A percentile compares a stretch with the other conserved stretches of the same genome.
Conservation (phyloP, 2,797 vertebrate genomes). For the Poliocrania exsul region DNA sequence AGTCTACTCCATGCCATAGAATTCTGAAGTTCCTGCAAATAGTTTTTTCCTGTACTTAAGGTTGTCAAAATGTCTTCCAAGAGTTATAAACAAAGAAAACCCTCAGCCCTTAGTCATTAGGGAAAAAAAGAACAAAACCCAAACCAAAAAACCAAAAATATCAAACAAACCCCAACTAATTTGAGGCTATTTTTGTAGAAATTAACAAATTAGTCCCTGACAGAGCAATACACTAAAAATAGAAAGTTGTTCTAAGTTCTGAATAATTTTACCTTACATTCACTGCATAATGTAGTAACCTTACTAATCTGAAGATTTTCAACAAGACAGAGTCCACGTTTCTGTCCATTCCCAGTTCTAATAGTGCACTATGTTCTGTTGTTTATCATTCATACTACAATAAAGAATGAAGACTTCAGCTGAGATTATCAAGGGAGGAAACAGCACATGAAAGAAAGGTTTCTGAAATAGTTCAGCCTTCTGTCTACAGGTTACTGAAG, state of each 20-base stretch:
- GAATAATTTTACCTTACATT: slow-evolving; percentile 1
- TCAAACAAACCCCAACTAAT: background rate
- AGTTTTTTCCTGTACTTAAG: background rate
- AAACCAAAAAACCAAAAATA: too few relatives aligned
- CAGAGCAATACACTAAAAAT: background rate
- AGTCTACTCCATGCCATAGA: background rate
- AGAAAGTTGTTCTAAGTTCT: background rate
- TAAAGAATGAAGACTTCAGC: background rate
- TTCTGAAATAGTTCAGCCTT: background rate
- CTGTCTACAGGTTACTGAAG: background rate
- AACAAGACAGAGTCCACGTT: background rate
- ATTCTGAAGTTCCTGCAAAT: background rate
- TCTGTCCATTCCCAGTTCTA: background rate
- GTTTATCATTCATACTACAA: background rate
- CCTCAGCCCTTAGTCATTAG: background rate
- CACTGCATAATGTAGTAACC: background rate
- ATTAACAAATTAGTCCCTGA: background rate
- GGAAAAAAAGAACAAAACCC: background rate
- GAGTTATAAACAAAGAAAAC: background rate
- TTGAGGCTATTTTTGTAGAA: background rate
- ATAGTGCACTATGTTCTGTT: background rate
- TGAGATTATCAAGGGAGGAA: background rate
- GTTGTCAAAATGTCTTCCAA: background rate
- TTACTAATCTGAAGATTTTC: background rate
- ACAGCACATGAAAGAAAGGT: background rate